phyloP scores from a whole-genome alignment of 2,797 vertebrate species.

The Microctenopoma stevenorrisi region DNA sequence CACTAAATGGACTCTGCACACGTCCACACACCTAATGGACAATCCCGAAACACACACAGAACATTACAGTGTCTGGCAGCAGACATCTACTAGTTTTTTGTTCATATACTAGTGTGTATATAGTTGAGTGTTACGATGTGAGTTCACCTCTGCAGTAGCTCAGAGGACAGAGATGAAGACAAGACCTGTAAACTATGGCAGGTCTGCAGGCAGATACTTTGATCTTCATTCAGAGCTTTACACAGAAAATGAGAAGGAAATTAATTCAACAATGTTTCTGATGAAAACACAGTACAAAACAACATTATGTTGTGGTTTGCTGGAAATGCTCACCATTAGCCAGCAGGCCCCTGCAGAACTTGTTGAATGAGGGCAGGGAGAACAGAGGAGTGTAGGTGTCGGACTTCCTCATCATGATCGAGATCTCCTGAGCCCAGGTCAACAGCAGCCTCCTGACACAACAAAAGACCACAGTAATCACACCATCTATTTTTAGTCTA shows the following conservation, averaged over 20 bases:
- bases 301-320: neutral
- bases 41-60: neutral
- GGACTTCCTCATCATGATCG: constrained; percentile 94
- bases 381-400: constrained; percentile 96
- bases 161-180: constrained; percentile 90
- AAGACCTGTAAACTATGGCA: constrained; percentile 93
- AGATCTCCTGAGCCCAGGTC: constrained; percentile 96
- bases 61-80: neutral
- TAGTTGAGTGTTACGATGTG: neutral
- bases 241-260: constrained; percentile 1
- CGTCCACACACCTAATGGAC: constrained; percentile 90
- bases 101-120: neutral
- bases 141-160: constrained; percentile 92
- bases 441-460: constrained; percentile 90
- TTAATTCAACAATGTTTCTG: neutral
- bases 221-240: constrained; percentile 92
- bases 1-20: constrained; percentile 94
- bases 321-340: constrained; percentile 86
- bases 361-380: constrained; percentile 93
- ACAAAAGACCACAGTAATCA: neutral
- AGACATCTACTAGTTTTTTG: neutral
- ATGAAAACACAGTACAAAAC: neutral
- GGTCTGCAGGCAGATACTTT: constrained; percentile 91
- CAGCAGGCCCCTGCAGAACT: constrained; percentile 95
- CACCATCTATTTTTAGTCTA: neutral